phyloP scores from a whole-genome alignment of 2,888 invertebrate genomes.

The Xestoiulus laeticollis region DNA sequence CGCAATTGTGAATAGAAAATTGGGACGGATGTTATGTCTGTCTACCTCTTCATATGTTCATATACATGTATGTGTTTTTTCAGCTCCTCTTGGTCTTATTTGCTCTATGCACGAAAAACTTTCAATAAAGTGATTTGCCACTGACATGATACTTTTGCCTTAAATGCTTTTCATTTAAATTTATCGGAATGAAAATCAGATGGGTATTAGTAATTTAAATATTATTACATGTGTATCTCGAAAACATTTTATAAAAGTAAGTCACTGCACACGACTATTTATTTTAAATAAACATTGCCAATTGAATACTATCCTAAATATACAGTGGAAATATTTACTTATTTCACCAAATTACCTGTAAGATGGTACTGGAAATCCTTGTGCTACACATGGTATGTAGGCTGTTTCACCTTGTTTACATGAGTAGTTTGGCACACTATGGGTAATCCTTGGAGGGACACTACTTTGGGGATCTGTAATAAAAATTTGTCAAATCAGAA shows the following conservation, averaged over 20 bases:
- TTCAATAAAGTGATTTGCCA: background rate
- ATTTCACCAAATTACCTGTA: constrained; percentile 52
- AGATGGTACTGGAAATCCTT: constrained; percentile 55
- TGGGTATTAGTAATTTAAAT: no score
- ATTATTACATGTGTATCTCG: no score
- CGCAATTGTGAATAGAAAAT: background rate
- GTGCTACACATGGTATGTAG: constrained; percentile 55
- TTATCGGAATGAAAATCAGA: no score
- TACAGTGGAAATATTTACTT: no score
- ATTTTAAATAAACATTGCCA: no score
- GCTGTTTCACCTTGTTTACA: constrained; percentile 53
- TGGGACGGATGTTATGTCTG: background rate
- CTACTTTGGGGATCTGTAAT: constrained; percentile 56
- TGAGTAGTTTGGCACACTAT: constrained; percentile 54
- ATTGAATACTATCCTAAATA: no score
- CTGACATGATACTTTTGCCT: background rate
- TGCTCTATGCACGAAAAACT: background rate
- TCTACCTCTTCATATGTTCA: background rate
- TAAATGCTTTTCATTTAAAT: no score
- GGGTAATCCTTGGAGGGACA: constrained; percentile 56
- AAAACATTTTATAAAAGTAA: no score
- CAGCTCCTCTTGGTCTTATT: background rate
- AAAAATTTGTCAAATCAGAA: no score
- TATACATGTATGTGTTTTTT: background rate
- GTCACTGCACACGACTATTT: no score